phyloP scores from a whole-genome alignment of 2,113 vertebrate genomes.

The Falco punctatus region DNA sequence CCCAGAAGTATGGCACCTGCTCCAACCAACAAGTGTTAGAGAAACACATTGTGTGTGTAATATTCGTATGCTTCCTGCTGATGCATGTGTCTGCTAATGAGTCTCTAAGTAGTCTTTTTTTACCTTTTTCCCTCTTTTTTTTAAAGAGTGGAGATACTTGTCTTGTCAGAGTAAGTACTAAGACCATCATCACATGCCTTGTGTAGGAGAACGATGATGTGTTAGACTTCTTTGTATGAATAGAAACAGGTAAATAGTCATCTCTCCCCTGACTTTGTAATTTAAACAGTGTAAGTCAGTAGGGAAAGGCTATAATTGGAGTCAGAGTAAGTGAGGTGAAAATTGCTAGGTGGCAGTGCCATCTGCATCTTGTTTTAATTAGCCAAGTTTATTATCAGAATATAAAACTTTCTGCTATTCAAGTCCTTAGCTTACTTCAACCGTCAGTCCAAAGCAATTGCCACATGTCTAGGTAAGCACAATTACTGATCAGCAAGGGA shows the following conservation, averaged over 20 bases:
- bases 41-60: not conserved
- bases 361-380: constrained; percentile 81
- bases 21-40: constrained; percentile 20
- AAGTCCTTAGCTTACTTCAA: constrained; percentile 58
- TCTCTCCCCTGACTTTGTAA: constrained; percentile 73
- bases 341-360: constrained; percentile 78
- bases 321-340: constrained; percentile 77
- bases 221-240: constrained; percentile 69
- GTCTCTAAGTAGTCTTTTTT: constrained; percentile 27
- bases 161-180: constrained; percentile 37
- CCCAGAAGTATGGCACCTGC: constrained; percentile 26
- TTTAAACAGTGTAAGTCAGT: constrained; percentile 81
- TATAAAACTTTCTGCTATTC: constrained; percentile 71
- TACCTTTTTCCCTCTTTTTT: not conserved
- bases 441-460: constrained; percentile 31
- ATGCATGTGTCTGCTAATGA: constrained; percentile 10
- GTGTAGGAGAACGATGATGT: constrained; percentile 41
- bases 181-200: constrained; percentile 43
- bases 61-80: constrained; percentile 33
- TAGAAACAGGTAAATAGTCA: constrained; percentile 74
- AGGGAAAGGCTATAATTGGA: constrained; percentile 77
- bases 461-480: constrained; percentile 37
- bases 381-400: constrained; percentile 70
- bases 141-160: not conserved
- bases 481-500: constrained; percentile 26